Evolutionary conservation across 2,888 invertebrate species (phyloP).

Genomic region (Poecilobothrus nobilitatus): DNA sequence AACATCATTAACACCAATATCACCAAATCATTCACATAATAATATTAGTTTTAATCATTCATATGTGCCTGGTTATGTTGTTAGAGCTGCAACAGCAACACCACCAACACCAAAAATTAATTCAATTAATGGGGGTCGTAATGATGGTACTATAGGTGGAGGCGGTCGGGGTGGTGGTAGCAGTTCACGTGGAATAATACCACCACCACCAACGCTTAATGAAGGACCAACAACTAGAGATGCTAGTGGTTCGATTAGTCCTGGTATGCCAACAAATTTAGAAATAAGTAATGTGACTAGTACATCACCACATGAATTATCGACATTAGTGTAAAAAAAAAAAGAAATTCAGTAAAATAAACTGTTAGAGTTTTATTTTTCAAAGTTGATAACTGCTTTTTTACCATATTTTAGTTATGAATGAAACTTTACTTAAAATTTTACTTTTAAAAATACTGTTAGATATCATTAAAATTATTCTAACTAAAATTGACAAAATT

Average conservation of each 20-base stretch:
- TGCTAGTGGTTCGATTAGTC: conserved; percentile 56
- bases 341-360: not conserved
- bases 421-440: too few species aligned
- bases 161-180: conserved; percentile 29
- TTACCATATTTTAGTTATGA: too few species aligned
- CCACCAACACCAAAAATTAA: conserved; percentile 42
- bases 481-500: too few species aligned
- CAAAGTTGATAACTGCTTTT: too few species aligned
- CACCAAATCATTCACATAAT: conserved; percentile 44
- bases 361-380: not conserved
- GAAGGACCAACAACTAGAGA: conserved; percentile 34
- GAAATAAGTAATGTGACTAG: conserved; percentile 56
- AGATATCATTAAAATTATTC: too few species aligned
- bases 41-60: conserved; percentile 43
- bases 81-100: conserved; percentile 42
- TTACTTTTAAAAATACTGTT: too few species aligned
- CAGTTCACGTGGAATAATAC: not conserved
- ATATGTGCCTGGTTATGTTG: conserved; percentile 31
- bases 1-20: conserved; percentile 36
- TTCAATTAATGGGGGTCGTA: conserved; percentile 25
- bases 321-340: conserved; percentile 53
- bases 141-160: conserved; percentile 14
- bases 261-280: conserved; percentile 52
- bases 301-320: conserved; percentile 58
- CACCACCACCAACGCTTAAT: not conserved